Evolutionary conservation across 2,888 invertebrate genomes (phyloP), one percentile per base, ranked within the genome.

Genomic region (Notocelia uddmanniana): DNA sequence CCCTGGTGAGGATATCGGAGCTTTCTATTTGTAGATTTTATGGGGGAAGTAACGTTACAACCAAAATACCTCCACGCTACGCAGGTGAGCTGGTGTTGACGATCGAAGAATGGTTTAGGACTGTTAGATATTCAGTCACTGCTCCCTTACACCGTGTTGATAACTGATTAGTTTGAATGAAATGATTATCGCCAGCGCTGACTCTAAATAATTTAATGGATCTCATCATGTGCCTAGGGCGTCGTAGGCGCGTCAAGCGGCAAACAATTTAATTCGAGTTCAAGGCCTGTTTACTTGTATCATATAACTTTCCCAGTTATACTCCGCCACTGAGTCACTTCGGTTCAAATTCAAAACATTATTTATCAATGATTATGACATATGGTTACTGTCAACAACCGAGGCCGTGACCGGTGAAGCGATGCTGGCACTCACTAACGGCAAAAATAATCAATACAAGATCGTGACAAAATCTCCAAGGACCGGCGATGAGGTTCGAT

Each of bases 301-400:
- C 15, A 41, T 6, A 15, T 31, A 31, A 6, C 31, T 31, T 31
- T 31, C 31, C 5, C 26, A 26, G 5, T 26, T 41, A 15, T n/a
- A 15, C 41, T 41, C 13, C 13, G 41, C 41, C 41, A 41, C 41
- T 15, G 41, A 15, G 41, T 8, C 45, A 45, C 45, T n/a, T 45
- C n/a, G 45, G n/a, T n/a, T 45, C 45, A 45, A 45, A 45, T n/a
- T 45, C 8, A n/a, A n/a, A 45, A 45, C 45, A 45, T 45, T 45
- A n/a, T 45, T 45, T 45, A 45, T 45, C 45, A n/a, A 45, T n/a
- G 5, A 31, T 2, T 31, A 8, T 45, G n/a, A 45, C 45, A 45
- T 41, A 15, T 15, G 15, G 45, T n/a, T 45, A 23, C 21, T 31
- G 31, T 23, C 13, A 52, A 52, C 21, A 52, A 11, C 5, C 19